phyloP scores from a whole-genome alignment of 2,113 vertebrate species.

The Ciconia boyciana region DNA sequence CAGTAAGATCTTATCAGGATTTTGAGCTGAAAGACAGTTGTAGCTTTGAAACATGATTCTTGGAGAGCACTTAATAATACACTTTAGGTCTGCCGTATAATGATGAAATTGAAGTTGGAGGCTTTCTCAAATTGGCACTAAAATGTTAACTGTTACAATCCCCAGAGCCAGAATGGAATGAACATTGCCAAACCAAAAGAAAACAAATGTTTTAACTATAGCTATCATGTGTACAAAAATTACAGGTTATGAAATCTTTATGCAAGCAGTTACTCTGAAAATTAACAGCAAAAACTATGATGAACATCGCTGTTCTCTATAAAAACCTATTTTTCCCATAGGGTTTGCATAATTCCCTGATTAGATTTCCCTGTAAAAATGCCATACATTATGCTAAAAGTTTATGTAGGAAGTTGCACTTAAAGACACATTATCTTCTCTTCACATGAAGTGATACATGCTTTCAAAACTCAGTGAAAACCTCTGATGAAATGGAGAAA shows the following conservation, averaged over 20 bases:
- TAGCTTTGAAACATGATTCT: constrained; percentile 32
- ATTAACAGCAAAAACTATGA: not conserved
- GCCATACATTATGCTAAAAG: not conserved
- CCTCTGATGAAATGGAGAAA: not conserved
- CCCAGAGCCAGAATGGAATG: constrained; percentile 2
- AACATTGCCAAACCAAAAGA: constrained; percentile 21
- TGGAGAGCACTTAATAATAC: constrained; percentile 9
- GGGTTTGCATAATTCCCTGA: not conserved
- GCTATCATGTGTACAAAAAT: constrained; percentile 41
- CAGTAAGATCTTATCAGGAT: not conserved
- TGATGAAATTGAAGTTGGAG: not conserved
- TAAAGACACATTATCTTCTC: not conserved
- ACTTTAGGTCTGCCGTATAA: not conserved
- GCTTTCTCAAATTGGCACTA: not conserved
- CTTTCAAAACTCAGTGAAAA: not conserved
- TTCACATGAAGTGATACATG: not conserved
- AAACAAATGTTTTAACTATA: constrained; percentile 38
- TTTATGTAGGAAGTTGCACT: not conserved
- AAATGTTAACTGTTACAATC: constrained; percentile 24
- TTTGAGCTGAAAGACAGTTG: not conserved
- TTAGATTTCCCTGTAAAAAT: not conserved
- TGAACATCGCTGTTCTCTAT: not conserved
- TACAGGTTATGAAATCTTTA: constrained; percentile 34
- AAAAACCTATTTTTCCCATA: not conserved
- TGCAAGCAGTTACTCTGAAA: constrained; percentile 15